A percentile compares a stretch with the other conserved stretches of the same genome.
Evolutionary conservation across 2,113 vertebrate genomes (phyloP).

Genomic region (Scomber scombrus): DNA sequence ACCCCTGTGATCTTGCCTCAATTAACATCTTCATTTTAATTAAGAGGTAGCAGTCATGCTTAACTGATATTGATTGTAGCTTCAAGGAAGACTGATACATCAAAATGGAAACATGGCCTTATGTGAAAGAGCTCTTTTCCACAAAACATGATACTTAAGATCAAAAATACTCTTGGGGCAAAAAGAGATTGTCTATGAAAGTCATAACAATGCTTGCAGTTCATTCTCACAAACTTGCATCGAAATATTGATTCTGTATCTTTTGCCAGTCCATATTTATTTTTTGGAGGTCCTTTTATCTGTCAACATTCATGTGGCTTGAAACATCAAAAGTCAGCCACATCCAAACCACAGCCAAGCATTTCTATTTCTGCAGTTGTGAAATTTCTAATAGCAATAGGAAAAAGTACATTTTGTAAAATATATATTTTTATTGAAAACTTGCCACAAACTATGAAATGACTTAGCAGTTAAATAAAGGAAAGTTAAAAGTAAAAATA

Average conservation of each 20-base stretch:
- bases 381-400: neutral
- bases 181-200: conserved; percentile 5
- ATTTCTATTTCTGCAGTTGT: neutral
- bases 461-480: neutral
- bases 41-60: conserved; percentile 80
- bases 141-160: conserved; percentile 21
- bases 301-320: neutral
- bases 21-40: conserved; percentile 82
- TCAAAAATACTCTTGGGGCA: conserved; percentile 11
- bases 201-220: neutral
- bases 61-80: conserved; percentile 82
- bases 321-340: neutral
- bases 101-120: conserved; percentile 71
- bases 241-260: neutral
- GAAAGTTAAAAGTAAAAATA: neutral
- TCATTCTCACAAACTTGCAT: neutral
- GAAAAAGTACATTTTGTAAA: no score
- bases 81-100: conserved; percentile 77
- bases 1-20: conserved; percentile 68
- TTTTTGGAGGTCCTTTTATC: neutral
- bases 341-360: neutral
- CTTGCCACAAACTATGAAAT: neutral
- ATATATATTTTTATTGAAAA: no score
- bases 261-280: neutral
- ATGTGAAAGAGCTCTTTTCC: conserved; percentile 34